A percentile compares a stretch with the other conserved stretches of the same genome.
These are phyloP conservation scores for Monodelphis domestica DNA, from an alignment of 2,797 vertebrate species.

Conservation along the genomic window DNA sequence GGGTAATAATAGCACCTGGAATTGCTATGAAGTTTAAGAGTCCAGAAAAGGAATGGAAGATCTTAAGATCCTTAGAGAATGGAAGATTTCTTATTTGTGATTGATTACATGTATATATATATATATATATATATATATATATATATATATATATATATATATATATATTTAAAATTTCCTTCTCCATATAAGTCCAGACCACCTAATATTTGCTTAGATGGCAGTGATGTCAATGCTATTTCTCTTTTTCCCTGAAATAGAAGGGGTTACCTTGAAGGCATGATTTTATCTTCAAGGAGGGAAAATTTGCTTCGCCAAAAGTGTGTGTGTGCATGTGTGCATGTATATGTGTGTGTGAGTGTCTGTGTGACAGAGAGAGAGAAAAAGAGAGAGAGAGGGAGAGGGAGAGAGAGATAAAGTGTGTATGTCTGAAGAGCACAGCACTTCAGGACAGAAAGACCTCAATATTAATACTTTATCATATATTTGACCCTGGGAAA, in stretches of 20 bases:
- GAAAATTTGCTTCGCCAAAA: too few relatives aligned
- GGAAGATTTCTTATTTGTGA: not conserved
- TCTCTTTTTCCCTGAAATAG: not conserved
- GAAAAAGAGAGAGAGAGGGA: too few relatives aligned
- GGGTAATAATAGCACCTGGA: not conserved
- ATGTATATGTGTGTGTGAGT: too few relatives aligned
- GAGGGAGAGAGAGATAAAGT: too few relatives aligned
- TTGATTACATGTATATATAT: too few relatives aligned
- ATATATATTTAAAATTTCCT: too few relatives aligned
- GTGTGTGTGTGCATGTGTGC: too few relatives aligned
- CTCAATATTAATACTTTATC: not conserved
- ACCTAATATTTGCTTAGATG: not conserved
- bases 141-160: too few relatives aligned
- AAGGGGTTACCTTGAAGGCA: not conserved
- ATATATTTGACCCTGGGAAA: not conserved
- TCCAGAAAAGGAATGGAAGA: not conserved
- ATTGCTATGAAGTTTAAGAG: not conserved
- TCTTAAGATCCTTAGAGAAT: not conserved
- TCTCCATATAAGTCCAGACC: not conserved
- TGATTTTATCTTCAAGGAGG: too few relatives aligned
- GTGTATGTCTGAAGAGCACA: not conserved
- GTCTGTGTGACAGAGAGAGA: too few relatives aligned
- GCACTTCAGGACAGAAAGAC: not conserved
- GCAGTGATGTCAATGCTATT: not conserved
- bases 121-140: too few relatives aligned